Evolutionary conservation across 2,113 vertebrate genomes (phyloP), one percentile per base, ranked within the genome.

Genomic region (Micronisus gabar): DNA sequence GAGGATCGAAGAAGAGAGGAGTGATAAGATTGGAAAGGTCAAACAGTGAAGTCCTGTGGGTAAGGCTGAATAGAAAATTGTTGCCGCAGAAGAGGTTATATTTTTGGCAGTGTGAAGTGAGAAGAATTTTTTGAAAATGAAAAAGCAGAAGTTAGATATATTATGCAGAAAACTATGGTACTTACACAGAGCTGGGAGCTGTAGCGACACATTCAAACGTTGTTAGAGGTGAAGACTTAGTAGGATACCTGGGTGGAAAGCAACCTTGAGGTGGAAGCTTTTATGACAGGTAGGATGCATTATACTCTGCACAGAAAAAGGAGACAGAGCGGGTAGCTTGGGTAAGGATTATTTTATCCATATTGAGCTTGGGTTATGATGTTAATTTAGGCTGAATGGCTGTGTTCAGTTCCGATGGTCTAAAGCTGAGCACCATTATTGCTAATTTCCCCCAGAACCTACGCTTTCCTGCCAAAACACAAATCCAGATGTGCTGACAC

Each of bases 391-490:
- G 27, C 40, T 79, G 61, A 92, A 90, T 80, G 26, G 75, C 88
- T 76, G 22, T 67, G 52, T 76, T 90, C 19, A 6, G 13, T 85
- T 94, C 67, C 71, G 52, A 66, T 83, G 59, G 32, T 56, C 7
- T 70, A 86, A 91, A 86, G 32, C 52, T 81, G 91, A 91, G 56
- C 19, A 38, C 11, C 8, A 43, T 72, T 92, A 68, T 26, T 48
- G 68, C 76, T 86, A 58, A 88, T 93, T 81, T 78, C n/a, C 29
- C 48, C 53, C 55, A 71, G 52, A 97, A 86, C 36, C 65, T 58
- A 40, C 6, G 6, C 52, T 81, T 91, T n/a, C 41, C 30, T 95
- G 86, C 65, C 88, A 95, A 93, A 96, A 66, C 17, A 79, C 27
- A 55, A 53, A 68, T 17, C 15, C 52, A 89, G 65, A 75, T 81